A percentile compares a stretch with the other conserved stretches of the same genome.
These are phyloP conservation scores for Phaethon lepturus DNA, from an alignment of 2,113 vertebrate genomes.

Conservation along the genomic window DNA sequence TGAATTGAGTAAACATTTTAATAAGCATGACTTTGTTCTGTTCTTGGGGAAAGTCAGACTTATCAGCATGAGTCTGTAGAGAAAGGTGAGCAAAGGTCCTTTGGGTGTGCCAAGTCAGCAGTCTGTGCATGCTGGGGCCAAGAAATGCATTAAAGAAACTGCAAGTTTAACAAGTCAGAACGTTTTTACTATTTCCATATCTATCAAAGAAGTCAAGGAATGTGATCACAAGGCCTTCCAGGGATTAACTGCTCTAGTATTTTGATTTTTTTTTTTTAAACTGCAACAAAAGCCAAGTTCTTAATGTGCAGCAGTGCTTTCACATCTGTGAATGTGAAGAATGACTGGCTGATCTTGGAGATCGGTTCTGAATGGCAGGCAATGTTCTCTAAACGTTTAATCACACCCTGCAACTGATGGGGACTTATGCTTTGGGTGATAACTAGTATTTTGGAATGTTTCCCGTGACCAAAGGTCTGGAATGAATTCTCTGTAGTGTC, in stretches of 20 bases:
- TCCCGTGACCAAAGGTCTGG: neutral
- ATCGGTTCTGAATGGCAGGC: neutral
- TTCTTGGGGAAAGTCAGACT: constrained; percentile 41
- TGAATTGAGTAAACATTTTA: constrained; percentile 67
- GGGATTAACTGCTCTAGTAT: constrained; percentile 59
- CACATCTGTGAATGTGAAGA: constrained; percentile 4
- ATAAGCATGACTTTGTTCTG: constrained; percentile 64
- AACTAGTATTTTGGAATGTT: constrained; percentile 28
- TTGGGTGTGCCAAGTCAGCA: constrained; percentile 66
- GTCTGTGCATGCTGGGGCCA: constrained; percentile 29
- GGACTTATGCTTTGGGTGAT: constrained; percentile 2
- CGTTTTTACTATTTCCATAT: constrained; percentile 68
- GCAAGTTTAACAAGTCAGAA: constrained; percentile 71
- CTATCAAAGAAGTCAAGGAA: constrained; percentile 69
- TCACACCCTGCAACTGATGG: neutral
- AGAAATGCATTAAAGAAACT: constrained; percentile 32
- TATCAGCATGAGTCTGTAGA: constrained; percentile 58
- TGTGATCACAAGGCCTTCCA: constrained; percentile 64
- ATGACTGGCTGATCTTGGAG: constrained; percentile 18
- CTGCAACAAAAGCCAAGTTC: constrained; percentile 54
- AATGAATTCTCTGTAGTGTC: neutral
- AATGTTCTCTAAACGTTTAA: neutral
- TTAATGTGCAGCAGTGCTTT: constrained; percentile 33
- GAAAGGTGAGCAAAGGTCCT: constrained; percentile 58
- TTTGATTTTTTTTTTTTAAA: neutral